Evolutionary conservation across 2,113 vertebrate genomes (phyloP).

Genomic region (Anas platyrhynchos): DNA sequence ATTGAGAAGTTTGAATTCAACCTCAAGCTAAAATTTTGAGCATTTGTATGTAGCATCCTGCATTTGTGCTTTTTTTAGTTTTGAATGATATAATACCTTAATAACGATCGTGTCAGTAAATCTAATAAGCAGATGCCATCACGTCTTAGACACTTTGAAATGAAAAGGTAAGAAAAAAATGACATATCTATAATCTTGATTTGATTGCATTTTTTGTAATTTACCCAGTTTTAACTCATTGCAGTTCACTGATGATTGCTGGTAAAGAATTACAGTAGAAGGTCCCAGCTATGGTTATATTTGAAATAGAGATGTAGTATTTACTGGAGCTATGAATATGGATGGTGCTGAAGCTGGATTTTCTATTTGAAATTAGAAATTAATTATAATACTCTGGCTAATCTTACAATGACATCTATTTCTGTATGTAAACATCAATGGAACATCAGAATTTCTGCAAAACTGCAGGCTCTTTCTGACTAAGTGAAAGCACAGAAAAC

Average conservation of each 20-base stretch:
- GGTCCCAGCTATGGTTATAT: not conserved
- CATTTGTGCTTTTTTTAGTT: not conserved
- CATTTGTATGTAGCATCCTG: not conserved
- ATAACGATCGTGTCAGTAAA: not conserved
- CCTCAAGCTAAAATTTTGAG: not conserved
- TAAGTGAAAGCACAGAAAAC: not conserved
- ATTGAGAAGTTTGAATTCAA: not conserved
- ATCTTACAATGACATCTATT: not conserved
- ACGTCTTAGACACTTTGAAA: not conserved
- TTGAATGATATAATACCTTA: not conserved
- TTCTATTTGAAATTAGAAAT: not conserved
- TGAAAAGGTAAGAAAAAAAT: not conserved
- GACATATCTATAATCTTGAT: not conserved
- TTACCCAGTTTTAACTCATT: not conserved
- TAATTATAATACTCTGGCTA: not conserved
- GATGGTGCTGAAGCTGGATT: not conserved
- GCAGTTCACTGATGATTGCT: not conserved
- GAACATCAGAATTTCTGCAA: not conserved
- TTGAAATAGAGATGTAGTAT: not conserved
- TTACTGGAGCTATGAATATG: not conserved
- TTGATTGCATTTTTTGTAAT: fast-evolving
- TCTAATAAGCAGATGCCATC: not conserved
- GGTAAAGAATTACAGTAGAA: not conserved
- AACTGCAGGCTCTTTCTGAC: not conserved
- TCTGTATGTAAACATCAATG: not conserved